Percentiles rank a stretch among this genome's conserved stretches.
Conservation (phyloP, 2,888 invertebrate species). For the Drosophila percnosoma region DNA sequence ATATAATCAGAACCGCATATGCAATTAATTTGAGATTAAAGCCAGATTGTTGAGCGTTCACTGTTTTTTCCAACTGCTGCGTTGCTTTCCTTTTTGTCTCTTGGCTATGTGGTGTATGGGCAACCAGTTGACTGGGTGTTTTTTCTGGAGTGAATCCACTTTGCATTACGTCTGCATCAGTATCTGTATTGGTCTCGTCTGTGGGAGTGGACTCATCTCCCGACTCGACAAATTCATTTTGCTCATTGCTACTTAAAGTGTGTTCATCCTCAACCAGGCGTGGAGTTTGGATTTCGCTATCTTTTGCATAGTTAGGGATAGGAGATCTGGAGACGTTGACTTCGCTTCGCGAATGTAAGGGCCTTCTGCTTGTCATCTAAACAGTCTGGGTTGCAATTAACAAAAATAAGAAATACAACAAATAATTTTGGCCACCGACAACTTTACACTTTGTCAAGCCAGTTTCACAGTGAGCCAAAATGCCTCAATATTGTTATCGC, state of each 20-base stretch:
- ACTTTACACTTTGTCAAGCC: background rate
- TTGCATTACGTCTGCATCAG: background rate
- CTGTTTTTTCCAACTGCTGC: background rate
- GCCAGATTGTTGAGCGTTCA: no score
- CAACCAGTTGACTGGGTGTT: background rate
- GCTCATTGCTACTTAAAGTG: background rate
- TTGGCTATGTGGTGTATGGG: background rate
- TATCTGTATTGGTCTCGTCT: background rate
- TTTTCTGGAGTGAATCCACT: background rate
- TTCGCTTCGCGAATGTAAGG: conserved; percentile 16
- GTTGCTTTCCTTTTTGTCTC: no score
- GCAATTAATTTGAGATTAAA: conserved; percentile 2
- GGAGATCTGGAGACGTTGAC: conserved; percentile 22
- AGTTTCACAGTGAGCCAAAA: background rate
- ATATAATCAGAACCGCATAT: conserved; percentile 5
- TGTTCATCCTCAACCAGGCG: background rate
- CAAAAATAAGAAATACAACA: background rate
- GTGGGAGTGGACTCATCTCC: background rate
- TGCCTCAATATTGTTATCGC: background rate
- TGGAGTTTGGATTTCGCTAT: background rate
- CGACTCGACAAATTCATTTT: conserved; percentile 17
- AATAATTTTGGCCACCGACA: background rate
- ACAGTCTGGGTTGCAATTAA: background rate
- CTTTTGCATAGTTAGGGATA: background rate
- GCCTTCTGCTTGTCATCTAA: conserved; percentile 24